Conservation (phyloP, 1,140 invertebrate genomes). For the Lysiphlebus fabarum region DNA sequence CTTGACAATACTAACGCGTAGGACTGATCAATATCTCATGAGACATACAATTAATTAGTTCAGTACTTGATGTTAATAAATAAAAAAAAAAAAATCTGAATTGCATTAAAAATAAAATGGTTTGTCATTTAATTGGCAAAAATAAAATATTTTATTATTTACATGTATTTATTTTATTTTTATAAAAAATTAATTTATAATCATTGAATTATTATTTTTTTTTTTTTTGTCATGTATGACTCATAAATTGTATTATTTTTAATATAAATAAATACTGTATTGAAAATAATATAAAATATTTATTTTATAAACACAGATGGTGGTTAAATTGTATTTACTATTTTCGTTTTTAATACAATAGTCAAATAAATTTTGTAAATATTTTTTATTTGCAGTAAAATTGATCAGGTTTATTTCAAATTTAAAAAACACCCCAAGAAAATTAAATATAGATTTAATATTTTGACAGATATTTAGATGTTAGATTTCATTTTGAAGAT, state of each 20-base stretch:
- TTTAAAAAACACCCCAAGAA: too few relatives aligned
- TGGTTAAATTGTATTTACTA: slow-evolving; percentile 52
- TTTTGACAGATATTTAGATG: too few relatives aligned
- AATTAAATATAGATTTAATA: too few relatives aligned
- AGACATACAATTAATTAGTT: slow-evolving; percentile 22
- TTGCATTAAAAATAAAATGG: not conserved
- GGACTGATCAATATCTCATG: slow-evolving; percentile 23
- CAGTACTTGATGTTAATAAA: slow-evolving; percentile 2
- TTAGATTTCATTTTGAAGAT: too few relatives aligned
- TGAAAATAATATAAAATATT: slow-evolving; percentile 51
- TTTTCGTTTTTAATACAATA: slow-evolving; percentile 44
- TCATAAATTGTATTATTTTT: slow-evolving; percentile 35
- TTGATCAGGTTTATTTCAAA: too few relatives aligned
- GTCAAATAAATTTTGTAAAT: slow-evolving; percentile 45
- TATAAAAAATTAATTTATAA: too few relatives aligned
- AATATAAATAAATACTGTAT: slow-evolving; percentile 51
- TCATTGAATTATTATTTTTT: not conserved
- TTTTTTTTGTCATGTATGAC: not conserved
- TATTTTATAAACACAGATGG: slow-evolving; percentile 54
- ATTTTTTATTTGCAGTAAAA: too few relatives aligned
- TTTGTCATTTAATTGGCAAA: not conserved
- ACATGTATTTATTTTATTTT: too few relatives aligned
- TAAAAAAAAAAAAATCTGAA: slow-evolving; percentile 1
- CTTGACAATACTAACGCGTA: not conserved
- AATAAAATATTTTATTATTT: not conserved